Percentiles rank a stretch among this genome's conserved stretches.
phyloP scores from a whole-genome alignment of 1,140 invertebrate species.

The Drepana arcuata region DNA sequence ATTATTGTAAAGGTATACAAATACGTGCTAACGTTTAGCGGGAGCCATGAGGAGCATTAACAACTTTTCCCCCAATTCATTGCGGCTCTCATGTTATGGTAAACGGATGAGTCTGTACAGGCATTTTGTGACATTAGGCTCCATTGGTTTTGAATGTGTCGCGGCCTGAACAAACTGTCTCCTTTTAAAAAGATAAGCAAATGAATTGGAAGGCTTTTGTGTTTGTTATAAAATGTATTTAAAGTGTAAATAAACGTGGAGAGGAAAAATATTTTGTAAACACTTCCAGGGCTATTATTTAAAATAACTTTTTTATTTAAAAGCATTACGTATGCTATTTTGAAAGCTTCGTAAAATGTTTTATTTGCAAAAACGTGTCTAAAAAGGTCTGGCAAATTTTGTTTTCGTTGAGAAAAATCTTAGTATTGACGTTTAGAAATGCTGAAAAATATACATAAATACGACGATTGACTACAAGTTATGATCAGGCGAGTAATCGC shows the following conservation, averaged over 20 bases:
- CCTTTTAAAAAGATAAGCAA: slow-evolving; percentile 68
- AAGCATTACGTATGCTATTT: too few species aligned
- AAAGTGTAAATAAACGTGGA: slow-evolving; percentile 12
- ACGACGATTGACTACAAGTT: too few species aligned
- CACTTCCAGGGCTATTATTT: too few species aligned
- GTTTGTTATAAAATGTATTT: slow-evolving; percentile 18
- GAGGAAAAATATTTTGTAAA: slow-evolving; percentile 19
- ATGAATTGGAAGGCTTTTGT: slow-evolving; percentile 63
- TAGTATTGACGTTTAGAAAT: too few species aligned
- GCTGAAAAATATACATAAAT: too few species aligned
- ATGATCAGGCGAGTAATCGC: too few species aligned
- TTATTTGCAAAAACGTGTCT: too few species aligned
- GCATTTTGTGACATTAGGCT: slow-evolving; percentile 66
- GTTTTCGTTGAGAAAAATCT: too few species aligned
- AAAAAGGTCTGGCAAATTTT: too few species aligned
- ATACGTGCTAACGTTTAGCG: background rate
- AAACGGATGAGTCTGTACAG: slow-evolving; percentile 42
- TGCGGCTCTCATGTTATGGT: slow-evolving; percentile 26
- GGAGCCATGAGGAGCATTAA: slow-evolving; percentile 29
- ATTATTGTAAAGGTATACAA: background rate
- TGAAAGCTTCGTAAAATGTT: too few species aligned
- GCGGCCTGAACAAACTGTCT: too few species aligned
- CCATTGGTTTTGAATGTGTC: slow-evolving; percentile 60
- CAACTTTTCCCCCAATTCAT: slow-evolving; percentile 45
- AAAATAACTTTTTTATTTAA: too few species aligned